Evolutionary conservation across 1,140 invertebrate species (phyloP), one percentile per base, ranked within the genome.

Genomic region (Agraylea sexmaculata): DNA sequence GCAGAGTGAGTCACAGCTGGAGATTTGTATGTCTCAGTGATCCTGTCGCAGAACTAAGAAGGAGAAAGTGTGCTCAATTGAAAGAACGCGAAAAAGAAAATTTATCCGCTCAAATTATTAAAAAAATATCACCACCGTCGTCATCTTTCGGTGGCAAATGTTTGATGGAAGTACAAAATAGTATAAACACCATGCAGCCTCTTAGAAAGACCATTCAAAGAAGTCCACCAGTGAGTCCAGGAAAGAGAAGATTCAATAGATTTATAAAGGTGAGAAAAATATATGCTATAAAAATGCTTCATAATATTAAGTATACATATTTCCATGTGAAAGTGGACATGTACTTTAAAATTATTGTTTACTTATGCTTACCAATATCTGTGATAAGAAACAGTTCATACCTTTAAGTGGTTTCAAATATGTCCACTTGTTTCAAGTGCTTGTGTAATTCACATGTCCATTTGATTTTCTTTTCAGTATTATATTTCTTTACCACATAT

Each of bases 171-270:
- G 57, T 62, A 27, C 55, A 63, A 36, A 65, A 64, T 53, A 40
- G 54, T 13, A 38, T 51, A 23, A 48, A 49, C 45, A 45, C 48
- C 19, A 29, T 53, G 12, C 41, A 37, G 17, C 32, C 45, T 18
- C 47, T 23, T 16, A 15, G 33, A 23, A 52, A 40, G 11, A 30
- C 45, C 20, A 47, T 46, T 16, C 42, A 13, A 12, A 43, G 22
- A 8, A 69, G 65, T 42, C 67, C 68, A 38, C 60, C 64, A 19
- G 53, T 56, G 8, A 65, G 66, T 42, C 68, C 68, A 17, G 56
- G 58, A 29, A 64, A 62, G 29, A 58, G 55, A 5, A 55, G 54
- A 40, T 68, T 68, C 46, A 60, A 58, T 40, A 59, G 55, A 48
- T 69, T 62, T 54, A 50, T 57, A 18, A 66, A 66, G 59, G 66